Base-by-base conservation (phyloP, 2,888 invertebrate species). In the Cotesia congregata region DNA sequence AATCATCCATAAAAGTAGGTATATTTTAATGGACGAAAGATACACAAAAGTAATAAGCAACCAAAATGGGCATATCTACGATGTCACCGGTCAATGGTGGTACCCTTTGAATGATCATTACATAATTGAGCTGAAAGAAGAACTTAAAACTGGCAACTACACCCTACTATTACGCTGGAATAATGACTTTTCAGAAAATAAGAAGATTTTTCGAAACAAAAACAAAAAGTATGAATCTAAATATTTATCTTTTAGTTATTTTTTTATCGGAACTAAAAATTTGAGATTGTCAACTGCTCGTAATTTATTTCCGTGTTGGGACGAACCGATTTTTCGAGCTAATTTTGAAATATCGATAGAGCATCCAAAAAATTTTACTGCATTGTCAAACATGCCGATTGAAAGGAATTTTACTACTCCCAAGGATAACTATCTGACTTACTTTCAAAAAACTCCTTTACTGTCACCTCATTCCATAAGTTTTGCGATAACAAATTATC, bases 381-480 rank as follows among this genome's bases (percentile, higher is more conserved):
- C 88, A 0, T 82, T 91, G n/a, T 90, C 91, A 0, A 89, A 89
- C 67, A 87, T 80, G 80, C 79, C 83, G 5, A 9, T 40, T 0
- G 7, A 38, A 5, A 61, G 41, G 9, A 0, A 15, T 5, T 60
- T 50, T 15, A 69, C 72, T 15, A 68, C 74, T 7, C 59, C 38
- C 5, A 75, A 79, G 74, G 78, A 77, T 1, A 80, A 80, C 64
- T 50, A 77, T 12, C 74, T 79, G 50, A 82, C 81, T 6, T 68
- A 7, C 6, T 80, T 82, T 59, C 76, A 79, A 17, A 79, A 70
- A 71, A 93, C 93, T 0, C 88, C 91, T 0, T 88, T 91, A 12
- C 95, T 96, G 94, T 94, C 94, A 2, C 92, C 94, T 0, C 96
- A 97, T 85, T 90, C 96, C 20, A 90, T 95, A 6, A 96, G 95